A percentile compares a stretch with the other conserved stretches of the same genome.
Evolutionary conservation across 2,113 vertebrate species (phyloP).

Genomic region (Holacanthus passer): DNA sequence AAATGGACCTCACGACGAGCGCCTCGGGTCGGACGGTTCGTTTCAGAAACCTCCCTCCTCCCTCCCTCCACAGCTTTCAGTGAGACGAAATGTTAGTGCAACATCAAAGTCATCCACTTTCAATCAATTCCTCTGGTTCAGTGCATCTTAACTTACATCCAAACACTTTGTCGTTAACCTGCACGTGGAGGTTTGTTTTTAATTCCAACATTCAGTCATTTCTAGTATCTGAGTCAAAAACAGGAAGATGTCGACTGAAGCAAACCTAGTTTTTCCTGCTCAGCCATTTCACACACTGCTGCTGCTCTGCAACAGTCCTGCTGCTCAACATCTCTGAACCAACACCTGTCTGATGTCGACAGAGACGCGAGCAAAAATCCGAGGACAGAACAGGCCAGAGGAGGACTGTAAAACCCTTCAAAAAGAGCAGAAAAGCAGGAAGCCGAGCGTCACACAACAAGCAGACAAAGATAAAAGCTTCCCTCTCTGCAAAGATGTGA

Average conservation of each 20-base stretch:
- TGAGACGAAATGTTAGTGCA: no score
- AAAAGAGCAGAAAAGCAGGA: constrained; percentile 17
- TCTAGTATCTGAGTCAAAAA: background rate
- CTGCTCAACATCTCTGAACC: background rate
- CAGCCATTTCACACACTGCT: background rate
- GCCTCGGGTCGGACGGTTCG: no score
- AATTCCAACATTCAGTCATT: background rate
- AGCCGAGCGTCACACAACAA: constrained; percentile 13
- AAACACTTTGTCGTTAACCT: background rate
- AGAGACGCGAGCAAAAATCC: background rate
- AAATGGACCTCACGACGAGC: no score
- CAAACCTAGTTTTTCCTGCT: background rate
- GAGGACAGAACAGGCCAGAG: background rate
- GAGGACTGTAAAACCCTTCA: constrained; percentile 25
- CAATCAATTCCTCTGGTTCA: background rate
- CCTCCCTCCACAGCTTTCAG: no score
- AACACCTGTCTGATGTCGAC: constrained; percentile 21
- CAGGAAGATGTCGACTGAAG: background rate
- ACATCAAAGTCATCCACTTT: background rate
- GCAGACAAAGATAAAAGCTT: constrained; percentile 60
- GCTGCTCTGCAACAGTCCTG: background rate
- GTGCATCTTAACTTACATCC: background rate
- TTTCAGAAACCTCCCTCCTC: no score
- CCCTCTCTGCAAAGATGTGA: constrained; percentile 37
- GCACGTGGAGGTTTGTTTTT: background rate